These are phyloP conservation scores for Drosophila orena DNA, from an alignment of 1,140 invertebrate species.

Conservation along the genomic window DNA sequence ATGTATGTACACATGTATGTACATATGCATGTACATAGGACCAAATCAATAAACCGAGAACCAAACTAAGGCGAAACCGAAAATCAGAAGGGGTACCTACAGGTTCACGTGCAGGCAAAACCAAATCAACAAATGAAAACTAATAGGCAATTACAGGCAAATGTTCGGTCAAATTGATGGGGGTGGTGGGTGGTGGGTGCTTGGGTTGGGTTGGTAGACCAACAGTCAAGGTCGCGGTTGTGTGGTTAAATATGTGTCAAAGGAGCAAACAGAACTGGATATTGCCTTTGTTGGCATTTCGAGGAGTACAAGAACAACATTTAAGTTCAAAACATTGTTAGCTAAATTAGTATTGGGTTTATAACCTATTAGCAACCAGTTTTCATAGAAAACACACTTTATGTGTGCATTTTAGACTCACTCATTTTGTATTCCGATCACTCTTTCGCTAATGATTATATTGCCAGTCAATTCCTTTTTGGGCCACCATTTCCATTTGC, in stretches of 20 bases:
- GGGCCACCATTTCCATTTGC: background rate
- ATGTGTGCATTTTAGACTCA: background rate
- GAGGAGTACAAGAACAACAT: too few species aligned
- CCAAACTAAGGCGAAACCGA: conserved; percentile 10
- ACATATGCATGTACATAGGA: background rate
- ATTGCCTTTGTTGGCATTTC: background rate
- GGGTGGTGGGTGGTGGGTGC: background rate
- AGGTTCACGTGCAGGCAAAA: conserved; percentile 59
- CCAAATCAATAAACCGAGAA: conserved; percentile 40
- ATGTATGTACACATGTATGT: background rate
- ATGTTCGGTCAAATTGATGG: conserved; percentile 29
- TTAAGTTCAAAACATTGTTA: background rate
- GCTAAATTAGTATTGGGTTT: background rate
- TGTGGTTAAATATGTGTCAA: background rate
- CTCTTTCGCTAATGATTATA: conserved; percentile 15
- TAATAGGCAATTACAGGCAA: conserved; percentile 78
- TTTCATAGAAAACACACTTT: background rate
- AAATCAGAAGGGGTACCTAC: conserved; percentile 1
- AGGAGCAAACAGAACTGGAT: background rate
- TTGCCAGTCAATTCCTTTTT: conserved; percentile 12
- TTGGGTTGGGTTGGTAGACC: background rate
- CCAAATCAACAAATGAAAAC: conserved; percentile 78
- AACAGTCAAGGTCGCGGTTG: conserved; percentile 15
- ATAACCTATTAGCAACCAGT: too few species aligned
- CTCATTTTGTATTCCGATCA: background rate